Base-by-base conservation (phyloP, 2,888 invertebrate genomes). In the Sinodicranocentrus sp. region DNA sequence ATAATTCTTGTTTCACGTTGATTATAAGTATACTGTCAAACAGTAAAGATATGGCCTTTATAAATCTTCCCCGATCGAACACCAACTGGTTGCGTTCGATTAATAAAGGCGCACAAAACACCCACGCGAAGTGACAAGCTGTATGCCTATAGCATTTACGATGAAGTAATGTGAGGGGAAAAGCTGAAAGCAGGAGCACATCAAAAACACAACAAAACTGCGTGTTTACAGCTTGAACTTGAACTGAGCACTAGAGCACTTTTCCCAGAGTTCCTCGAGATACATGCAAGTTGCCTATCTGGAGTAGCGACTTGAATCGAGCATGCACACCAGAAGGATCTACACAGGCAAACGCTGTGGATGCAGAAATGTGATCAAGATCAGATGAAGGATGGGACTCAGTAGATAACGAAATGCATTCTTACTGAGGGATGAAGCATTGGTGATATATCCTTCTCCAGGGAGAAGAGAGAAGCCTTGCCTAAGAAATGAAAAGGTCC, bases 371-470 rank as follows among this genome's bases (percentile, higher is more conserved):
- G n/a, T n/a, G 48, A 48, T 48, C 48, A 48, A 39, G 48, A 48
- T 48, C 10, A 48, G 15, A n/a, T n/a, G 48, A 48, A n/a, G 10
- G 10, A 10, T 33, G 33, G 10, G 33, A 33, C 5, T 33, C 5
- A 33, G 33, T 33, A 15, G n/a, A 3, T 10, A 10, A 70, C 28
- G 25, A 70, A n/a, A 19, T 28, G 71, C n/a, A 23, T 39, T 33
- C 57, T 57, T 52, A 6, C 2, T 59, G 3, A 19, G 15, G 44
- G 23, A 44, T 59, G 28, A 33, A 57, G 39, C 59, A 59, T 39
- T 57, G 73, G 73, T 73, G 61, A 73, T 73, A 63, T 73, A 73
- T 73, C n/a, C 54, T 52, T 54, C 57, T 76, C 76, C 76, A 76
- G 76, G 67, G 19, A 23, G 54, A n/a, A 65, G 25, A 25, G 6